These are phyloP conservation scores for Aporrectodea caliginosa DNA, from an alignment of 1,140 invertebrate species.

Conservation along the genomic window DNA sequence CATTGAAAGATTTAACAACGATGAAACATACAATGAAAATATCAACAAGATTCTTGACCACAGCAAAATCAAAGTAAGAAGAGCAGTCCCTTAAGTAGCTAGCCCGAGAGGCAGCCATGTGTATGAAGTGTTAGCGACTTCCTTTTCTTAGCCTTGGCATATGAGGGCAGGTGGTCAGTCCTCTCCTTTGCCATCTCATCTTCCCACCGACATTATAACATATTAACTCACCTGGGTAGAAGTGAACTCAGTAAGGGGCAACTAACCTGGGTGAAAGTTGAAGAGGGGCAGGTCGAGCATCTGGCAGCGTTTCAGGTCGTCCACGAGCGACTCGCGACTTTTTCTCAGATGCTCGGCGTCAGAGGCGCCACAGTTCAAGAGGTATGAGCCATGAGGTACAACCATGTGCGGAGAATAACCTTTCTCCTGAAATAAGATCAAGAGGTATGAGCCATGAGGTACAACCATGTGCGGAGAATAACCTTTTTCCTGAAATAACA, in stretches of 20 bases:
- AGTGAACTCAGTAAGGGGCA: not conserved
- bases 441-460: conserved; percentile 60
- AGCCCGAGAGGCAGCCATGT: too few species aligned
- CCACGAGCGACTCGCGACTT: conserved; percentile 55
- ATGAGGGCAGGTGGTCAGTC: too few species aligned
- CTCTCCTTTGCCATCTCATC: too few species aligned
- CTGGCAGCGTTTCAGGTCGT: conserved; percentile 59
- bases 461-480: conserved; percentile 47
- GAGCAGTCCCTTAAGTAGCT: too few species aligned
- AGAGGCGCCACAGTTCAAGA: conserved; percentile 59
- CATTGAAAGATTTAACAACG: too few species aligned
- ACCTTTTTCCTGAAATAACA: conserved; percentile 41
- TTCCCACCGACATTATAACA: too few species aligned
- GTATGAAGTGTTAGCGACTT: too few species aligned
- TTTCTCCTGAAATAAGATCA: conserved; percentile 49
- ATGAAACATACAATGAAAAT: too few species aligned
- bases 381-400: conserved; percentile 59
- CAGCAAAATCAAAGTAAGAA: too few species aligned
- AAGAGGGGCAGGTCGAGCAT: conserved; percentile 57
- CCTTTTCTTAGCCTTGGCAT: too few species aligned
- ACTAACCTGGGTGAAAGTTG: conserved; percentile 61
- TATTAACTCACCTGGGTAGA: too few species aligned
- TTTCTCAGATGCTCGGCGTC: conserved; percentile 56
- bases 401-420: conserved; percentile 46
- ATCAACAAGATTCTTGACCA: too few species aligned